Evolutionary conservation across 2,797 vertebrate genomes (phyloP).

Genomic region (Urocyon cinereoargenteus): DNA sequence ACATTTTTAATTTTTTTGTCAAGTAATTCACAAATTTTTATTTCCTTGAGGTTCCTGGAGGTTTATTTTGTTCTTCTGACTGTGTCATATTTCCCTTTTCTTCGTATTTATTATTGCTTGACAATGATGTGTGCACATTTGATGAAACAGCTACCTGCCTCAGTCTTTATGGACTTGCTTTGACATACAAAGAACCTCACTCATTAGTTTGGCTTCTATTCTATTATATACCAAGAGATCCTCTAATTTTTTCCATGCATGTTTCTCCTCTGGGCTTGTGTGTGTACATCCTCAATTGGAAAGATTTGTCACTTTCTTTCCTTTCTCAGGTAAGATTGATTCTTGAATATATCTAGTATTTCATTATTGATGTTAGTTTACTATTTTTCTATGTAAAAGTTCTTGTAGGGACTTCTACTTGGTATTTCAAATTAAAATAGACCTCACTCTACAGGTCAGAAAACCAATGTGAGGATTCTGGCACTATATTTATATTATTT

Average conservation of each 20-base stretch:
- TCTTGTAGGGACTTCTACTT: too few species aligned
- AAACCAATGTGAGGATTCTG: too few species aligned
- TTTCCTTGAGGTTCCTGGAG: background rate
- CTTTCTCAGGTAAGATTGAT: background rate
- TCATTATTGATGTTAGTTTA: too few species aligned
- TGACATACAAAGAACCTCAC: background rate
- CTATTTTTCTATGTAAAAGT: too few species aligned
- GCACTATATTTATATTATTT: too few species aligned
- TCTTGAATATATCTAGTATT: too few species aligned
- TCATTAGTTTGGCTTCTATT: background rate
- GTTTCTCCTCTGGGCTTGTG: background rate
- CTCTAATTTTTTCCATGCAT: background rate
- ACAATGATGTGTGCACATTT: background rate
- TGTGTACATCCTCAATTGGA: background rate
- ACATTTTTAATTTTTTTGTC: background rate
- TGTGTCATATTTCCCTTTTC: background rate
- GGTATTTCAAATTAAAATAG: too few species aligned
- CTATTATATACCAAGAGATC: background rate
- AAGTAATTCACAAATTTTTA: background rate
- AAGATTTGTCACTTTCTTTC: background rate
- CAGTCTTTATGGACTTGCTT: background rate
- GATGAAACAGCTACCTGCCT: background rate
- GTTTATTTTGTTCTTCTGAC: background rate
- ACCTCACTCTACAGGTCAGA: too few species aligned
- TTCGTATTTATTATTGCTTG: background rate